These are phyloP conservation scores for Hedychridium roseum DNA, from an alignment of 2,888 invertebrate species.

Conservation along the genomic window DNA sequence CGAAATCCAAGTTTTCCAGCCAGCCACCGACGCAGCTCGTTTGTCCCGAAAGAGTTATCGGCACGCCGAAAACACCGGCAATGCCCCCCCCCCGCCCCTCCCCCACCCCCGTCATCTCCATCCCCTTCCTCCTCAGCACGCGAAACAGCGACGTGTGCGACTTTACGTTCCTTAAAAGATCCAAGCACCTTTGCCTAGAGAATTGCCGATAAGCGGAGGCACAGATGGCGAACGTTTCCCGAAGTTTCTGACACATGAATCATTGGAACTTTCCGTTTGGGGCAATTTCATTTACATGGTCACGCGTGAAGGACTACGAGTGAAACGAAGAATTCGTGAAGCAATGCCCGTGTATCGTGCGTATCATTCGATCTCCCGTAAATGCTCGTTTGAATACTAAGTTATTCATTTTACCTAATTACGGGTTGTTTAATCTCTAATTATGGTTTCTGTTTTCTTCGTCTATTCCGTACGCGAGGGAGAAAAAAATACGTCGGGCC, in stretches of 20 bases:
- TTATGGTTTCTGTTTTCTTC: slow-evolving; percentile 13
- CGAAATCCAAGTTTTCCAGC: background rate
- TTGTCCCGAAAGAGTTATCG: slow-evolving; percentile 43
- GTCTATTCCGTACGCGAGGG: slow-evolving; percentile 1
- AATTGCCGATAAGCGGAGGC: too few species aligned
- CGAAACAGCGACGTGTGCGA: too few species aligned
- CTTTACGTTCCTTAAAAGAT: too few species aligned
- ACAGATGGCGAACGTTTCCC: too few species aligned
- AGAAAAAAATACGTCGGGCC: slow-evolving; percentile 8
- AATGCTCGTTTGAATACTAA: slow-evolving; percentile 17
- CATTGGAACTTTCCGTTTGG: too few species aligned
- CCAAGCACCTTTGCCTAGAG: too few species aligned
- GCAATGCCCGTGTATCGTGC: background rate
- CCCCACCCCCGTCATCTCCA: slow-evolving; percentile 5
- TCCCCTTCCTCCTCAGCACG: too few species aligned
- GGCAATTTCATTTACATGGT: too few species aligned
- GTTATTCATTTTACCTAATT: slow-evolving; percentile 19
- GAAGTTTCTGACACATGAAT: too few species aligned
- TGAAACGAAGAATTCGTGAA: too few species aligned
- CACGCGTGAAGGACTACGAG: too few species aligned
- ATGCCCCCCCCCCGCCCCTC: slow-evolving; percentile 2
- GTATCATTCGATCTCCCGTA: slow-evolving; percentile 3
- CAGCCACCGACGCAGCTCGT: slow-evolving; percentile 25
- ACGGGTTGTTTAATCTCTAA: slow-evolving; percentile 18
- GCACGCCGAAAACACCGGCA: slow-evolving; percentile 30